Conservation (phyloP, 2,797 vertebrate species). For the Sciurus vulgaris region DNA sequence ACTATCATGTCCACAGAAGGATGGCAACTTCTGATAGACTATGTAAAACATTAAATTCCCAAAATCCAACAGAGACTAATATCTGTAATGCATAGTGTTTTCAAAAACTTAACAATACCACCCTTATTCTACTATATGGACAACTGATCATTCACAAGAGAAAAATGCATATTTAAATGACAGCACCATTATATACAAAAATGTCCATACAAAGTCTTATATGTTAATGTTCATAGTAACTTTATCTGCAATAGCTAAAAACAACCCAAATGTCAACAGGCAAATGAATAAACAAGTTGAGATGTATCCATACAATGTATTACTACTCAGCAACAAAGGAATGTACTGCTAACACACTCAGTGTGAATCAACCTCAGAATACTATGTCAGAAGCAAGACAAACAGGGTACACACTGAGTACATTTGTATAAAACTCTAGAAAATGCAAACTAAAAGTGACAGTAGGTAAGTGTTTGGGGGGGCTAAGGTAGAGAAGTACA, state of each 20-base stretch:
- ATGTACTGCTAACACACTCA: not conserved
- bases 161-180: slow-evolving; percentile 57
- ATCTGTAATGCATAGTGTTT: not conserved
- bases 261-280: slow-evolving; percentile 1
- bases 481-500: too few species aligned
- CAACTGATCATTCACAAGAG: slow-evolving; percentile 25
- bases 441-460: not conserved
- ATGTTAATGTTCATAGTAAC: not conserved
- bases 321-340: not conserved
- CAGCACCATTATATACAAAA: slow-evolving; percentile 1
- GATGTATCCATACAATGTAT: not conserved
- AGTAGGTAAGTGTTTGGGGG: not conserved
- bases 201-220: not conserved
- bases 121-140: not conserved
- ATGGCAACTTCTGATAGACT: slow-evolving; percentile 23
- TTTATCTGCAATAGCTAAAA: slow-evolving; percentile 57
- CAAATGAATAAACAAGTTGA: slow-evolving; percentile 17
- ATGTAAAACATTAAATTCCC: slow-evolving; percentile 23
- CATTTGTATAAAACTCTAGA: not conserved
- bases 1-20: not conserved
- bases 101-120: slow-evolving; percentile 14
- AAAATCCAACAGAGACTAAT: slow-evolving; percentile 15
- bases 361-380: not conserved
- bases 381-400: not conserved
- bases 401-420: not conserved